Percentiles rank a stretch among this genome's conserved stretches.
phyloP scores from a whole-genome alignment of 1,140 invertebrate genomes.

The Pseudoatta argentina region DNA sequence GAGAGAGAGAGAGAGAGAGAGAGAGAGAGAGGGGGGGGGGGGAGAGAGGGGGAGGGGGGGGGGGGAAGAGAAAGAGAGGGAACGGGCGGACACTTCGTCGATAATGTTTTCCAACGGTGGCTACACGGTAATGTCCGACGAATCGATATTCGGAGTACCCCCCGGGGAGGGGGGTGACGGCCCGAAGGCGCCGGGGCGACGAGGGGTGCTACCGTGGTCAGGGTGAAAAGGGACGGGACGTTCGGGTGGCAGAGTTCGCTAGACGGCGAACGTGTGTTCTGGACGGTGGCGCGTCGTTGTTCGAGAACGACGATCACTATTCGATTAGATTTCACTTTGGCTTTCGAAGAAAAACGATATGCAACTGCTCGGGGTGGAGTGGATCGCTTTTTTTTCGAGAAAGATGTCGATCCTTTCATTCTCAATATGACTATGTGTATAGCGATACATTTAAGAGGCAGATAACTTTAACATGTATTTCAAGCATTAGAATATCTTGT shows the following conservation, averaged over 20 bases:
- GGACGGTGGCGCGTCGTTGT: slow-evolving; percentile 69
- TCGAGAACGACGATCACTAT: slow-evolving; percentile 59
- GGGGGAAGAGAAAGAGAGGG: slow-evolving; percentile 2
- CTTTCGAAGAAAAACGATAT: slow-evolving; percentile 43
- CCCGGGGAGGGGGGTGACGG: slow-evolving; percentile 47
- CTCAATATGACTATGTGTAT: neutral
- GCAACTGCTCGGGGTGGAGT: neutral
- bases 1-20: neutral
- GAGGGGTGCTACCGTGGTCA: slow-evolving; percentile 65
- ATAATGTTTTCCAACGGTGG: slow-evolving; percentile 72
- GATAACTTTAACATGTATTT: neutral
- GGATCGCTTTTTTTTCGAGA: slow-evolving; percentile 25
- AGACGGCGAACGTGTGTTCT: slow-evolving; percentile 62
- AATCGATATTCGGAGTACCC: slow-evolving; percentile 72
- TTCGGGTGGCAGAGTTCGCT: neutral
- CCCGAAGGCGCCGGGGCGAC: slow-evolving; percentile 63
- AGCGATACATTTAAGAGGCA: neutral
- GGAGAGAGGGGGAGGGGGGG: neutral
- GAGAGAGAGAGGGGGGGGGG: neutral
- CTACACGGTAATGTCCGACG: slow-evolving; percentile 71
- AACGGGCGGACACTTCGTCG: slow-evolving; percentile 59
- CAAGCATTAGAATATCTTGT: neutral
- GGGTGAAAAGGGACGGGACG: slow-evolving; percentile 63
- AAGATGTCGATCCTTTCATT: slow-evolving; percentile 31
- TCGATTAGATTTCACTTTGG: slow-evolving; percentile 64